These are phyloP conservation scores for Antigone vipio DNA, from an alignment of 2,113 vertebrate genomes.

Conservation along the genomic window DNA sequence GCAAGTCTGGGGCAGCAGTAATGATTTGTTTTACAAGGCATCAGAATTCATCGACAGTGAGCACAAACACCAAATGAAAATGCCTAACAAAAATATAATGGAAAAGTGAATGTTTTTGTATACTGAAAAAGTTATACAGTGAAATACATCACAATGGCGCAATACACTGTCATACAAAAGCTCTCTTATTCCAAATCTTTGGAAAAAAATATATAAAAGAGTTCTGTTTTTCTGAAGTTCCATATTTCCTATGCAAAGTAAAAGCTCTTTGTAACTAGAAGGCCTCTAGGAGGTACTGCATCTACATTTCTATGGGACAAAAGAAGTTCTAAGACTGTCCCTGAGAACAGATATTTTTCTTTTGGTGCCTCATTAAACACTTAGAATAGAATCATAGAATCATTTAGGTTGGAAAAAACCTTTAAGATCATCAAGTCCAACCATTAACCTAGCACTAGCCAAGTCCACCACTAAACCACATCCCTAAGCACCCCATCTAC, in stretches of 20 bases:
- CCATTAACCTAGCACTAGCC: neutral
- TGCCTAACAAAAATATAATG: neutral
- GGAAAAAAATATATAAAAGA: no score
- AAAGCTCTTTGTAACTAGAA: neutral
- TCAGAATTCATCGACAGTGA: conserved; percentile 29
- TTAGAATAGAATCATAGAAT: neutral
- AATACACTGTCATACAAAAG: neutral
- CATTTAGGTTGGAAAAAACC: neutral
- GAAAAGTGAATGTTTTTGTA: neutral
- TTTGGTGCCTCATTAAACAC: neutral
- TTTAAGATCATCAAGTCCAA: neutral
- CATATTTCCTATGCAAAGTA: neutral
- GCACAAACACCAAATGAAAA: conserved; percentile 47
- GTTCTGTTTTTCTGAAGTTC: neutral
- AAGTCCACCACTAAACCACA: neutral
- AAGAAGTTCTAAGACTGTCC: neutral
- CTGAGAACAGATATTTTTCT: neutral
- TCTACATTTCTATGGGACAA: neutral
- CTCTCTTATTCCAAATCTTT: neutral
- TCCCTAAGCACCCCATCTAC: neutral
- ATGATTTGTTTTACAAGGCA: conserved; percentile 40
- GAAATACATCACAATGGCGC: neutral
- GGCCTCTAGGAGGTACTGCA: neutral
- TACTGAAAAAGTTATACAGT: neutral
- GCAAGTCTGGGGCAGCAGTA: conserved; percentile 21